phyloP scores from a whole-genome alignment of 2,797 vertebrate genomes.

The Sebastiscus tertius region DNA sequence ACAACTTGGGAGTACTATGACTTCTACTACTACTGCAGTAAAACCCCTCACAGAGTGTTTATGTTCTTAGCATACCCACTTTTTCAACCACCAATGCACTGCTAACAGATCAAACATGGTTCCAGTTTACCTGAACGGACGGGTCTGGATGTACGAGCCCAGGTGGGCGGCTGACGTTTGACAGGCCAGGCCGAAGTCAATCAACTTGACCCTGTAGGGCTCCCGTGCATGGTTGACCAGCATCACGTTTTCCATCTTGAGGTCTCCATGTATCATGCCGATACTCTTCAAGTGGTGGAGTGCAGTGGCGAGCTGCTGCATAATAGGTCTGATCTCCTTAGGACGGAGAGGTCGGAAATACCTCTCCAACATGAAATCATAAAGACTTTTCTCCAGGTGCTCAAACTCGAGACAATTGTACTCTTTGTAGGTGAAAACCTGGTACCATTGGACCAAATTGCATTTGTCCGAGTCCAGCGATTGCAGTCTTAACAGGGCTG shows the following conservation, averaged over 20 bases:
- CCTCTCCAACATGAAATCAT: constrained; percentile 5
- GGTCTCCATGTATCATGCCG: constrained; percentile 3
- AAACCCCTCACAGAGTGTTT: background rate
- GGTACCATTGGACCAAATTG: background rate
- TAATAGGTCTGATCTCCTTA: constrained; percentile 2
- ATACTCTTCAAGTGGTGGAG: constrained; percentile 1
- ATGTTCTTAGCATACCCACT: background rate
- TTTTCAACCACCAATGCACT: background rate
- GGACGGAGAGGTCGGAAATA: background rate
- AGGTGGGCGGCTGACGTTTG: background rate
- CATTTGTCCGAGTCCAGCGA: background rate
- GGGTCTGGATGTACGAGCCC: background rate
- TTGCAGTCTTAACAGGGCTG: background rate
- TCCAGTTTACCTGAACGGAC: background rate
- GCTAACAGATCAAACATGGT: background rate
- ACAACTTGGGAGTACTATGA: background rate
- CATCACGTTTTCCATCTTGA: constrained; percentile 28
- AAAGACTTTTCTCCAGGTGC: constrained; percentile 18
- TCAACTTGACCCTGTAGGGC: constrained; percentile 29
- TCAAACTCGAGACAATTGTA: constrained; percentile 30
- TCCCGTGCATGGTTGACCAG: background rate
- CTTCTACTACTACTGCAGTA: background rate
- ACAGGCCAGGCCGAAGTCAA: constrained; percentile 12
- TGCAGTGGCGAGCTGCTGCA: constrained; percentile 19
- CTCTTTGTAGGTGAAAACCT: background rate